Evolutionary conservation across 2,888 invertebrate species (phyloP).

Genomic region (Dilophus febrilis): DNA sequence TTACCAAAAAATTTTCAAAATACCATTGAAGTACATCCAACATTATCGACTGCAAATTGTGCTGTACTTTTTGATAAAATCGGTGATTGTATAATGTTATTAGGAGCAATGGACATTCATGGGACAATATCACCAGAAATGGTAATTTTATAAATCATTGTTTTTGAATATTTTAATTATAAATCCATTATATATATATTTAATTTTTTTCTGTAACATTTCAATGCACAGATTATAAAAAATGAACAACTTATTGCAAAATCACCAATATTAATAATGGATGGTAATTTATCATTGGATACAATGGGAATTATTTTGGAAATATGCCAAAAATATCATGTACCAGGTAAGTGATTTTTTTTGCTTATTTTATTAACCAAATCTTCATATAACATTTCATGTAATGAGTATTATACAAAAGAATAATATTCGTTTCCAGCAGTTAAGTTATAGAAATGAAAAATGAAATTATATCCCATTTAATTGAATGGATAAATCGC

Average conservation of each 20-base stretch:
- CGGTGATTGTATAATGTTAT: slow-evolving; percentile 64
- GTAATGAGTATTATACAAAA: too few relatives aligned
- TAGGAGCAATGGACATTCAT: slow-evolving; percentile 77
- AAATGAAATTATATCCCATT: too few relatives aligned
- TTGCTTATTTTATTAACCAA: too few relatives aligned
- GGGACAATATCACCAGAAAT: slow-evolving; percentile 44
- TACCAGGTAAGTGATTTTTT: slow-evolving; percentile 44
- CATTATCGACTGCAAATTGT: slow-evolving; percentile 48
- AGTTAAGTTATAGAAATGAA: too few relatives aligned
- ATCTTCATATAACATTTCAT: too few relatives aligned
- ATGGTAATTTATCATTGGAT: slow-evolving; percentile 59
- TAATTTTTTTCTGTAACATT: slow-evolving; percentile 14
- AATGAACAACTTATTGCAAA: slow-evolving; percentile 39
- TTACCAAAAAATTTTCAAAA: slow-evolving; percentile 23
- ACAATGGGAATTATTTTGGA: slow-evolving; percentile 47
- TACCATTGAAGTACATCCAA: slow-evolving; percentile 19
- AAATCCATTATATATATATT: neutral
- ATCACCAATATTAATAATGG: slow-evolving; percentile 62
- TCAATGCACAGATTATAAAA: slow-evolving; percentile 46
- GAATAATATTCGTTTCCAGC: too few relatives aligned
- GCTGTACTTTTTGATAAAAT: slow-evolving; percentile 50
- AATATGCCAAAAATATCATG: slow-evolving; percentile 38
- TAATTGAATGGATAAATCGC: too few relatives aligned
- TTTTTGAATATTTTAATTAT: neutral
- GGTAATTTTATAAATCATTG: slow-evolving; percentile 30